phyloP scores from a whole-genome alignment of 2,113 vertebrate genomes.

The Sander vitreus region DNA sequence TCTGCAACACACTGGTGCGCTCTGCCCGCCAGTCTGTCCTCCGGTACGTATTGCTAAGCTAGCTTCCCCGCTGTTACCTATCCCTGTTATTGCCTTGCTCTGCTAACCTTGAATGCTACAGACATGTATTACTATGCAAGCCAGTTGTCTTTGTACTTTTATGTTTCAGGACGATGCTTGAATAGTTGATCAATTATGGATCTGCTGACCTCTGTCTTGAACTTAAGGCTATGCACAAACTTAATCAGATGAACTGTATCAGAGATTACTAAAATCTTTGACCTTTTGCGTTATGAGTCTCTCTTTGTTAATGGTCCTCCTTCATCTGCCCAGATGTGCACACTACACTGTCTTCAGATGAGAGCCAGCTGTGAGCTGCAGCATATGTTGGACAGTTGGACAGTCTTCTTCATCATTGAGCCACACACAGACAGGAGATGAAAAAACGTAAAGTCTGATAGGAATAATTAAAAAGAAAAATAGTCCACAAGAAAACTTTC shows the following conservation, averaged over 20 bases:
- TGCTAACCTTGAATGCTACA: constrained; percentile 60
- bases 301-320: constrained; percentile 47
- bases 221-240: constrained; percentile 10
- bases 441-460: constrained; percentile 18
- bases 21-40: constrained; percentile 94
- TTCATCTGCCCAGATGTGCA: constrained; percentile 64
- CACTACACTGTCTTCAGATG: constrained; percentile 53
- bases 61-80: constrained; percentile 50
- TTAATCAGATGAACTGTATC: constrained; percentile 18
- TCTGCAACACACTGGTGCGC: constrained; percentile 94
- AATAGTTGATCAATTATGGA: constrained; percentile 6
- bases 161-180: constrained; percentile 14
- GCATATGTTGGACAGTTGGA: constrained; percentile 53
- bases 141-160: constrained; percentile 2
- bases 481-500: background rate
- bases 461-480: background rate
- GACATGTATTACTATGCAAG: constrained; percentile 57
- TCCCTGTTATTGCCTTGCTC: constrained; percentile 54
- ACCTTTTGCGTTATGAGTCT: constrained; percentile 47
- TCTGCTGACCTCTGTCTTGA: constrained; percentile 36
- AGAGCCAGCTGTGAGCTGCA: constrained; percentile 70
- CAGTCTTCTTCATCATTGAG: constrained; percentile 34
- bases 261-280: constrained; percentile 39
- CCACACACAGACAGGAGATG: constrained; percentile 39
- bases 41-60: constrained; percentile 89